Percentiles rank a stretch among this genome's conserved stretches.
Conservation (phyloP, 2,888 invertebrate genomes). For the Stenodera caucasica region DNA sequence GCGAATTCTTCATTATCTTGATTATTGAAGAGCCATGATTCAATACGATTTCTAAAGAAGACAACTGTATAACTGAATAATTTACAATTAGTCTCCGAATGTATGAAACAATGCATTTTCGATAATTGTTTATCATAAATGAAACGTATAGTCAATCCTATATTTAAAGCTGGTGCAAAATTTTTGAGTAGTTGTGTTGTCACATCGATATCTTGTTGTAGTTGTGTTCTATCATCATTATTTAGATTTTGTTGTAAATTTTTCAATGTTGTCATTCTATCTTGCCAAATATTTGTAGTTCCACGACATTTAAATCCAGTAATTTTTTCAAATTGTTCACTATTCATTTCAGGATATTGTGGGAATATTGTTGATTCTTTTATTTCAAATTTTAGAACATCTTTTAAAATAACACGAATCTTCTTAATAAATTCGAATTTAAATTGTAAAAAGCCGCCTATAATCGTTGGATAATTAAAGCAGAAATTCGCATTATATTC, state of each 20-base stretch:
- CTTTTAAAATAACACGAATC: background rate
- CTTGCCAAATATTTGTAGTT: background rate
- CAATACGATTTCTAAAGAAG: background rate
- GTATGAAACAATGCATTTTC: background rate
- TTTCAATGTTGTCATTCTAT: background rate
- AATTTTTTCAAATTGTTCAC: background rate
- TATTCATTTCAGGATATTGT: background rate
- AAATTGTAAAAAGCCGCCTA: background rate
- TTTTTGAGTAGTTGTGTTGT: background rate
- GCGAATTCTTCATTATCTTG: background rate
- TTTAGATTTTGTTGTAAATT: background rate
- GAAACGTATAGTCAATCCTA: background rate
- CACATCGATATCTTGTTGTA: background rate
- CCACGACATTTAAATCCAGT: constrained; percentile 1
- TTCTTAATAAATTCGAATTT: background rate
- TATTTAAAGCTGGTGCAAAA: background rate
- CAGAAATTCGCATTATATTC: background rate
- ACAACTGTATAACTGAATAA: background rate
- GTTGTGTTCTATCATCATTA: background rate
- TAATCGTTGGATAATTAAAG: background rate
- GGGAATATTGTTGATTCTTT: background rate
- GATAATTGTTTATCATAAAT: background rate
- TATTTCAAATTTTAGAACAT: background rate
- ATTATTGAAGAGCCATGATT: background rate
- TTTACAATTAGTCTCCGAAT: background rate